Base-by-base conservation (phyloP, 2,888 invertebrate species). In the Chromoteleia sp. region DNA sequence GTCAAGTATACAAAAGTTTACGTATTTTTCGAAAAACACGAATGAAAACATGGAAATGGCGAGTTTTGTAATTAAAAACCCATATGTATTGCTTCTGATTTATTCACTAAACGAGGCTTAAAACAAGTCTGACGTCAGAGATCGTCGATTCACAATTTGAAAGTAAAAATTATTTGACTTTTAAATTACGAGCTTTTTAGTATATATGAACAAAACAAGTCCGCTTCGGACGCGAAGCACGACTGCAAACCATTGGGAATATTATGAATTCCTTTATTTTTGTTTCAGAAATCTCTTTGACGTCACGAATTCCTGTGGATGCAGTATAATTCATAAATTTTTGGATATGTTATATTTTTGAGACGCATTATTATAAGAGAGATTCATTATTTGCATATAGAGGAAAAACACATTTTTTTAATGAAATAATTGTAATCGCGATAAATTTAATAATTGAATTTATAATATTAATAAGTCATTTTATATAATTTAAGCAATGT, bases 121-220 rank as follows among this genome's bases (percentile, higher is more conserved):
- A 61, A 59, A 54, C n/a, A 52, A 41, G 36, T 70, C 5, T 71
- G 71, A 71, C 71, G 71, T 71, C 59, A 61, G 12, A 41, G 17
- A 41, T 52, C 39, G 39, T 59, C 33, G 52, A 73, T 52, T 41
- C 54, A 30, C 36, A 15, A 41, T 50, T 61, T 48, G 33, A 39
- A 43, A 41, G 41, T 71, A 50, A 59, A 59, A 61, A 54, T 61
- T 61, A 68, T 61, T 73, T 73, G 73, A 63, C 73, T 73, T 73
- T 73, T 29, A 73, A 73, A 73, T 73, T 61, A 63, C 17, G 25
- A 43, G 61, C 54, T 61, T 73, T 68, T 73, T 63, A 54, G 45
- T 56, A 19, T 19, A 21, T 39, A 17, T 30, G 19, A 36, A n/a
- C 36, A 50, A 65, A 68, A 56, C 10, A 68, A 68, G 14, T 45